These are phyloP conservation scores for Gnatocerus cornutus DNA, from an alignment of 2,888 invertebrate genomes.

Conservation along the genomic window DNA sequence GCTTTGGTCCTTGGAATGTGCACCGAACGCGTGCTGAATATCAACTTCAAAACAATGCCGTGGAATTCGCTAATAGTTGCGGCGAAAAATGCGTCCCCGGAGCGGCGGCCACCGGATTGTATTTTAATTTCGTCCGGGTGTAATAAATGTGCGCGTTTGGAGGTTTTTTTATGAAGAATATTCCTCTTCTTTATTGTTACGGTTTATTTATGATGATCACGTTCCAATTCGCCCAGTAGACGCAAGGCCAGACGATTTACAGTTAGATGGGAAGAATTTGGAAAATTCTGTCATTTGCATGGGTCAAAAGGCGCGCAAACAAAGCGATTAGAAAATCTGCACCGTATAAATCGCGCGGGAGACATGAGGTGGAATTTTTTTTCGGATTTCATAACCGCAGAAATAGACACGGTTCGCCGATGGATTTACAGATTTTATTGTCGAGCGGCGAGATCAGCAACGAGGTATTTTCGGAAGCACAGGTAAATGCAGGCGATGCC, in stretches of 20 bases:
- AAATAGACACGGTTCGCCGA: constrained; percentile 29
- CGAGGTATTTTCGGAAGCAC: constrained; percentile 51
- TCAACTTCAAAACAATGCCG: constrained; percentile 71
- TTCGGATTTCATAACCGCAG: constrained; percentile 17
- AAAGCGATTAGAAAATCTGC: constrained; percentile 40
- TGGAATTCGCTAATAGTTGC: constrained; percentile 71
- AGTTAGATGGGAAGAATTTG: constrained; percentile 60
- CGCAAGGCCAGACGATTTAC: constrained; percentile 65
- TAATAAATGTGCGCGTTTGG: constrained; percentile 17
- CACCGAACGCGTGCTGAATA: constrained; percentile 69
- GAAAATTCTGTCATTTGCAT: constrained; percentile 58
- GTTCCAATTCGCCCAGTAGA: constrained; percentile 61
- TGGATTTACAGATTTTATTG: constrained; percentile 27
- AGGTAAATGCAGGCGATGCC: constrained; percentile 53
- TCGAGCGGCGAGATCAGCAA: constrained; percentile 33
- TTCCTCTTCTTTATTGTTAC: constrained; percentile 54
- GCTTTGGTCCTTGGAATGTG: constrained; percentile 53
- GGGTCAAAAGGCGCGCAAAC: constrained; percentile 36
- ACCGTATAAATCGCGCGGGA: constrained; percentile 12
- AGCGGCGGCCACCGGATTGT: constrained; percentile 52
- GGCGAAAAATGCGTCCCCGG: constrained; percentile 65
- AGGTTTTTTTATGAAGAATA: constrained; percentile 15
- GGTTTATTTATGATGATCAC: constrained; percentile 63
- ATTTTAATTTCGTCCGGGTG: constrained; percentile 52
- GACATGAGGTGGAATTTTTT: constrained; percentile 26